Base-by-base conservation (phyloP, 2,888 invertebrate genomes). In the Reticulitermes lucifugus region DNA sequence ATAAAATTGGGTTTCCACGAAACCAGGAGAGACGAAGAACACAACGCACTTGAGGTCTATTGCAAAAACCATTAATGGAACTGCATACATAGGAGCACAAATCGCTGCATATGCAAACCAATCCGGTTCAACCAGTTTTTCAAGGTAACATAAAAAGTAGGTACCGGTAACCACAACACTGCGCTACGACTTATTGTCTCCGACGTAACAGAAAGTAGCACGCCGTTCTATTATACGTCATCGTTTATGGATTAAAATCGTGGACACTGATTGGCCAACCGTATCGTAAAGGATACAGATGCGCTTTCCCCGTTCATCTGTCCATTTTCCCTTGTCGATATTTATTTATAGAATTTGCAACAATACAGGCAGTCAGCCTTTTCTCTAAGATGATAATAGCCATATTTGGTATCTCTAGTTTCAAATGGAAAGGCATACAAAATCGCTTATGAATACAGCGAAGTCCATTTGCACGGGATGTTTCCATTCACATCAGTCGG, bases 401-500 rank as follows among this genome's bases (percentile, higher is more conserved):
- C 65, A 65, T 25, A 65, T 65, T 65, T 65, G 65, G n/a, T 65
- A n/a, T n/a, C 65, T 65, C 65, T 65, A 65, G 65, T 65, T 65
- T n/a, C 65, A 60, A 60, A 60, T 60, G 7, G 60, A 7, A 60
- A 60, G 4, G 60, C 60, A 65, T 9, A 65, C n/a, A 65, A 65
- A 25, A 65, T 25, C 65, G 65, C 65, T 5, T 65, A 25, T 65
- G 65, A 65, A 65, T 65, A 65, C 65, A 65, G 14, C 6, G 25
- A 9, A 65, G 65, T 73, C 41, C 73, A 73, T 73, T 41, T 73
- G 35, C 18, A 73, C 41, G 73, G 73, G 73, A 29, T 5, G 73
- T 12, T 41, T 29, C 73, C 73, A 73, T 73, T 73, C 73, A 73
- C 73, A 29, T 41, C n/a, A 41, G 73, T 73, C 73, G 73, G 73